Percentiles rank a stretch among this genome's conserved stretches.
phyloP scores from a whole-genome alignment of 2,113 vertebrate genomes.

The Candoia aspera region DNA sequence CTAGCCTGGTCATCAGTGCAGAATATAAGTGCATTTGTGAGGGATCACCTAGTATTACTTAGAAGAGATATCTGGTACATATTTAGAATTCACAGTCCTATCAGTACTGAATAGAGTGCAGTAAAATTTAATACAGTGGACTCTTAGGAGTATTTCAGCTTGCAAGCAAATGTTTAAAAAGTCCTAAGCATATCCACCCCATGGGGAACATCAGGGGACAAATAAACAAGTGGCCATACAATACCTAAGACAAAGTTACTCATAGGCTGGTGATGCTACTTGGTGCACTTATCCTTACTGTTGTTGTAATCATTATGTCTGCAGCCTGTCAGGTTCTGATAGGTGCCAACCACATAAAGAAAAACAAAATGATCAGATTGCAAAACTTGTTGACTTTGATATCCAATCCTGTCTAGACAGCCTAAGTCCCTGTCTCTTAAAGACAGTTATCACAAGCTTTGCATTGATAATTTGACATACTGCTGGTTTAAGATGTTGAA shows the following conservation, averaged over 20 bases:
- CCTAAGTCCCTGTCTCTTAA: slow-evolving; percentile 70
- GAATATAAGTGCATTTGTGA: neutral
- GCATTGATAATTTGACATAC: slow-evolving; percentile 73
- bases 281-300: slow-evolving; percentile 45
- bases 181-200: slow-evolving; percentile 12
- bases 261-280: slow-evolving; percentile 34
- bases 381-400: slow-evolving; percentile 66
- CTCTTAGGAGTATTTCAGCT: slow-evolving; percentile 16
- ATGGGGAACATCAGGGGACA: slow-evolving; percentile 31
- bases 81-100: neutral
- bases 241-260: slow-evolving; percentile 54
- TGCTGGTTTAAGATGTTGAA: slow-evolving; percentile 73
- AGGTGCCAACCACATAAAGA: slow-evolving; percentile 59
- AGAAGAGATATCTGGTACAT: neutral
- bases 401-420: slow-evolving; percentile 76
- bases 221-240: slow-evolving; percentile 42
- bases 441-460: slow-evolving; percentile 68
- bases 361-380: slow-evolving; percentile 76
- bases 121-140: neutral
- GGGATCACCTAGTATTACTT: neutral
- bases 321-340: slow-evolving; percentile 64
- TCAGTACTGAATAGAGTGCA: neutral
- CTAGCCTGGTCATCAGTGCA: neutral
- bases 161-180: slow-evolving; percentile 33
- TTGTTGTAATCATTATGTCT: slow-evolving; percentile 54